Base-by-base conservation (phyloP, 2,797 vertebrate species). In the Emydoidea blandingii region DNA sequence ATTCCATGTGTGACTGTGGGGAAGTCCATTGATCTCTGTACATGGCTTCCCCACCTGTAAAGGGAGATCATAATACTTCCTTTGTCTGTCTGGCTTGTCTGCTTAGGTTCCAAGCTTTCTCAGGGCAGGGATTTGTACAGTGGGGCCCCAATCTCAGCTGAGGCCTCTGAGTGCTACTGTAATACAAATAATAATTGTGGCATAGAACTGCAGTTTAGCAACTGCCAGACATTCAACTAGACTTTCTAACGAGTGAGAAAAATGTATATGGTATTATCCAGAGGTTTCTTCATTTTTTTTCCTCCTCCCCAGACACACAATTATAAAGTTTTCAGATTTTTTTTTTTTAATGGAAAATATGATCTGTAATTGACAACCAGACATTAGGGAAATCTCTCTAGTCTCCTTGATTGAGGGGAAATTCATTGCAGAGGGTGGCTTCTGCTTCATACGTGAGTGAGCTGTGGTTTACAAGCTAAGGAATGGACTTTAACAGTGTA, bases 201-300 rank as follows among this genome's bases (percentile, higher is more conserved):
- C 94, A 94, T 88, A 68, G 1, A 0, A 37, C 89, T 34, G 14
- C 78, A 83, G 21, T 54, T 54, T 54, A 54, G 34, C 80, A 86
- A 34, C 72, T 90, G 94, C 95, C 93, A 97, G 79, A 25, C 21
- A 54, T 54, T 54, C 23, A 54, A 10, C 54, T 54, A 54, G 54
- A 54, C 54, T 25, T 54, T 54, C 54, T 54, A 54, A 54, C 89
- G 90, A 96, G 74, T 14, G 79, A 95, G 96, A 59, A 10, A 88
- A 90, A 80, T 90, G 93, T 86, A 16, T 14, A 79, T 86, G 76
- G 94, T 93, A 87, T 88, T 80, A n/a, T 78, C 59, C 92, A 97
- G 96, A 93, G 95, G 78, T 94, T 88, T 92, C 88, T 97, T 97
- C 97, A 92, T 97, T 97, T 88, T 14, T 56, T 57, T 19, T 88